A percentile compares a stretch with the other conserved stretches of the same genome.
Evolutionary conservation across 2,888 invertebrate genomes (phyloP).

Genomic region (Anarsia innoxiella): DNA sequence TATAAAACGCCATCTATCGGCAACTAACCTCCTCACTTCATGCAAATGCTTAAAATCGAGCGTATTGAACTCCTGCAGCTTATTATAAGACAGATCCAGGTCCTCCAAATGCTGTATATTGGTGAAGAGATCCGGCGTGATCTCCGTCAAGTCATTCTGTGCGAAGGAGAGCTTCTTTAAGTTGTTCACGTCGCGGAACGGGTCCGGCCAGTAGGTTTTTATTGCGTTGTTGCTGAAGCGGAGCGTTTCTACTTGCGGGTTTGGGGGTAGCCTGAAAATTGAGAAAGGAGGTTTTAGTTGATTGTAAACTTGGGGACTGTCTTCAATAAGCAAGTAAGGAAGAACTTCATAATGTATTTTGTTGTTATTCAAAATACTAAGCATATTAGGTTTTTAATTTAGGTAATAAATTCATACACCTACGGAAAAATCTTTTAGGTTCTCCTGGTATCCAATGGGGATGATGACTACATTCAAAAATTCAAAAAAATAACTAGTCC

Average conservation of each 20-base stretch:
- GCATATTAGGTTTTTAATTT: too few species aligned
- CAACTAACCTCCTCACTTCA: constrained; percentile 47
- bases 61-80: constrained; percentile 49
- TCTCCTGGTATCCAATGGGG: too few species aligned
- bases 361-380: too few species aligned
- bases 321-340: too few species aligned
- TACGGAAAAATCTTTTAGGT: too few species aligned
- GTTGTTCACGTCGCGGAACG: constrained; percentile 51
- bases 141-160: constrained; percentile 58
- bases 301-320: constrained; percentile 5
- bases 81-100: constrained; percentile 72
- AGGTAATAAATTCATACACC: too few species aligned
- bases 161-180: constrained; percentile 62
- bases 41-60: constrained; percentile 51
- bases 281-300: too few species aligned
- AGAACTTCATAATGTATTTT: too few species aligned
- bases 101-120: constrained; percentile 54
- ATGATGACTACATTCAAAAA: too few species aligned
- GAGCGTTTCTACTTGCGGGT: constrained; percentile 52
- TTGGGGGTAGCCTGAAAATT: constrained; percentile 58
- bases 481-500: too few species aligned
- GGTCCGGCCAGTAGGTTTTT: constrained; percentile 63
- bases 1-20: too few species aligned
- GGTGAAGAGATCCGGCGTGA: constrained; percentile 64
- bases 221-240: constrained; percentile 60